Base-by-base conservation (phyloP, 2,888 invertebrate genomes). In the Pseudococcus jackbeardsleyi region DNA sequence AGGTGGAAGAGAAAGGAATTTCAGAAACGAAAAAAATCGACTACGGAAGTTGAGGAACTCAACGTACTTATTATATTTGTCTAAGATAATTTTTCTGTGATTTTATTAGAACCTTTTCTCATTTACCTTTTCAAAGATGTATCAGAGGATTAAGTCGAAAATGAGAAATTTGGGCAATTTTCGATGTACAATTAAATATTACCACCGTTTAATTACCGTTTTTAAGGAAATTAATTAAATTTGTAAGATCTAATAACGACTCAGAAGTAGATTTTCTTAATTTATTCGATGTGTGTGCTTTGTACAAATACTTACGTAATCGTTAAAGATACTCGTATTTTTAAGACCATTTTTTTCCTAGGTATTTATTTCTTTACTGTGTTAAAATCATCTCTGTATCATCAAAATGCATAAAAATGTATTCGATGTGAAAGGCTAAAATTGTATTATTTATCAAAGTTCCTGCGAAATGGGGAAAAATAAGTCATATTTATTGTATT, bases 21-120 rank as follows among this genome's bases (percentile, higher is more conserved):
- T 64, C 68, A 19, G 77, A 86, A 48, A 22, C 59, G 72, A 72
- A 77, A 77, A 50, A 86, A 46, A 86, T 86, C 17, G 48, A 22
- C 19, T 86, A 42, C 15, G 48, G 68, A 9, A 68, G 48, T n/a
- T 42, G 9, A 42, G 42, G 48, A 19, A 72, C 17, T 72, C n/a
- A 12, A 50, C 48, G 48, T 50, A 50, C 48, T 11, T 50, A 50
- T 50, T 15, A 50, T 50, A 11, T 15, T 50, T 15, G 15, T 15
- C 8, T 1, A 12, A 50, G 15, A 9, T 42, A 42, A 42, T 8
- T 42, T 12, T 12, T 1, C 68, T 68, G 68, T 22, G 68, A 68
- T 68, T 68, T 26, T 22, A 11, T 26, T 42, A 9, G 39, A 42
- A 17, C 26, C 2, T 68, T 26, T 17, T 68, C 4, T 26, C 26